Percentiles rank a stretch among this genome's conserved stretches.
Evolutionary conservation across 2,113 vertebrate genomes (phyloP).

Genomic region (Protomyctophum bolini): DNA sequence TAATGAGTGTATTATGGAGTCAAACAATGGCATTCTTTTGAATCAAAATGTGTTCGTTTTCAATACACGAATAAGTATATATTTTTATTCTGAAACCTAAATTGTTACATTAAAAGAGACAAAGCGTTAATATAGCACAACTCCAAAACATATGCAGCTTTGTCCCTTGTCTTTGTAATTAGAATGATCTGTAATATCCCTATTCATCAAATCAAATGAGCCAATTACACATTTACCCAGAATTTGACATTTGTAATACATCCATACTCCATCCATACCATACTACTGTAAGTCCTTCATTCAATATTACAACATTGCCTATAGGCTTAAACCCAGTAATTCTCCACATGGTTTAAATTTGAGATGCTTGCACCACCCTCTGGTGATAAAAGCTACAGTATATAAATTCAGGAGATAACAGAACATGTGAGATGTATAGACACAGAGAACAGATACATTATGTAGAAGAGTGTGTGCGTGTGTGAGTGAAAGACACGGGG

Average conservation of each 20-base stretch:
- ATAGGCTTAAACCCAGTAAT: conserved; percentile 9
- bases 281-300: conserved; percentile 1
- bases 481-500: too few relatives aligned
- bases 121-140: conserved; percentile 13
- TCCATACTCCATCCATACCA: background rate
- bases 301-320: background rate
- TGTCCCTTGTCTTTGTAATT: conserved; percentile 9
- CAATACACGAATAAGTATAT: background rate
- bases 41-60: background rate
- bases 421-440: too few relatives aligned
- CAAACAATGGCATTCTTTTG: background rate
- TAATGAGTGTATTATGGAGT: background rate
- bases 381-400: conserved; percentile 34
- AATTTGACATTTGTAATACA: too few relatives aligned
- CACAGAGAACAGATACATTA: too few relatives aligned
- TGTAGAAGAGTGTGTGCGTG: too few relatives aligned
- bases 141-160: conserved; percentile 3
- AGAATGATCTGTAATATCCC: background rate
- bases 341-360: background rate
- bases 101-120: background rate
- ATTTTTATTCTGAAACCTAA: conserved; percentile 4
- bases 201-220: background rate
- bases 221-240: background rate
- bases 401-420: background rate
- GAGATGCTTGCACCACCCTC: conserved; percentile 57